A percentile compares a stretch with the other conserved stretches of the same genome.
Evolutionary conservation across 2,888 invertebrate genomes (phyloP).

Genomic region (Strigamia crassipes): DNA sequence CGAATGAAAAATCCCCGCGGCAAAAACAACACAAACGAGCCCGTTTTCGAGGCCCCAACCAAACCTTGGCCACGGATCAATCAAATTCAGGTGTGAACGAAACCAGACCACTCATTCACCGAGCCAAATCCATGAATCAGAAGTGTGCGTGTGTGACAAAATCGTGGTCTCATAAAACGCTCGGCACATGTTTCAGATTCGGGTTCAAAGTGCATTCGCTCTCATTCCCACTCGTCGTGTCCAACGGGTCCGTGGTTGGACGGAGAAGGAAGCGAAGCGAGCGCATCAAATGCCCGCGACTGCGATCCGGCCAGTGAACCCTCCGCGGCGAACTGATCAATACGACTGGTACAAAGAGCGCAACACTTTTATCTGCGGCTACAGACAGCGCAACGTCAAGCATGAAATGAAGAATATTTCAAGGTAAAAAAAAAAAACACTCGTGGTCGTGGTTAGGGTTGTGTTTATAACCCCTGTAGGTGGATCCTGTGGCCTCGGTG

Average conservation of each 20-base stretch:
- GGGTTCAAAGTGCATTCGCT: not conserved
- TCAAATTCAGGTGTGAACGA: slow-evolving; percentile 2
- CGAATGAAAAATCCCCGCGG: not conserved
- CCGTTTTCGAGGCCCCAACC: not conserved
- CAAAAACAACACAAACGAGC: not conserved
- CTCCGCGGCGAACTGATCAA: not conserved
- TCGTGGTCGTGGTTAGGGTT: not conserved
- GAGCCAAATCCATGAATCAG: not conserved
- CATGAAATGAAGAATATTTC: not conserved
- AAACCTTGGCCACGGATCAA: not conserved
- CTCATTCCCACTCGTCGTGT: not conserved
- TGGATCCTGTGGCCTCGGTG: not conserved
- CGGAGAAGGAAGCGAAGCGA: not conserved
- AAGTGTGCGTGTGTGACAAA: not conserved
- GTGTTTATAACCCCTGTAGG: not conserved
- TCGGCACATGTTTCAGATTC: not conserved
- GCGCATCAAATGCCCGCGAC: not conserved
- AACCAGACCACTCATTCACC: not conserved
- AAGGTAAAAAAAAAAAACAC: not conserved
- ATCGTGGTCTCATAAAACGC: not conserved
- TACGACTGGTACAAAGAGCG: not conserved
- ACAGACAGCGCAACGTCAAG: not conserved
- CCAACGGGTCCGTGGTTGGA: not conserved
- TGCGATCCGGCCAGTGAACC: not conserved
- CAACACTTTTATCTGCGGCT: slow-evolving; percentile 14